Conservation (phyloP, 2,113 vertebrate species). For the Oriolus oriolus region DNA sequence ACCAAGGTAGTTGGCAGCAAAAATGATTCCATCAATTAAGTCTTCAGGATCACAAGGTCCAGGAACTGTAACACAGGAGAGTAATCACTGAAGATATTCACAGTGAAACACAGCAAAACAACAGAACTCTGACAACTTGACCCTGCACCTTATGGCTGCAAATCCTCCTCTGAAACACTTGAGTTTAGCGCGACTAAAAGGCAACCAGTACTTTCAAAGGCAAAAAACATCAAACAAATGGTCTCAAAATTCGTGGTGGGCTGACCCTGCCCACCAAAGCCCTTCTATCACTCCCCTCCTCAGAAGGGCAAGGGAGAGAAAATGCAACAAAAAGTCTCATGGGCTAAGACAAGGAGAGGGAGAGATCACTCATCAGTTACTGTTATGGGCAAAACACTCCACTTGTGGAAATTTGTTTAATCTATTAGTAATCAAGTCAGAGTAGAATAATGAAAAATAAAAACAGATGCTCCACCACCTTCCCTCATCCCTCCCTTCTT, state of each 20-base stretch:
- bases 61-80: slow-evolving; percentile 80
- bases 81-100: background rate
- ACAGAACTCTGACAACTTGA: background rate
- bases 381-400: background rate
- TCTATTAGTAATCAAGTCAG: background rate
- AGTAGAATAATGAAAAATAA: background rate
- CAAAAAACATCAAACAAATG: background rate
- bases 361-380: background rate
- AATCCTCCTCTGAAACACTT: background rate
- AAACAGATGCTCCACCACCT: background rate
- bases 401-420: background rate
- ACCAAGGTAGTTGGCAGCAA: slow-evolving; percentile 96
- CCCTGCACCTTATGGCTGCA: background rate
- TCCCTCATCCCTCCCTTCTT: background rate
- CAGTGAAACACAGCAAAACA: background rate
- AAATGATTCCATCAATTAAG: slow-evolving; percentile 96
- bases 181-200: background rate
- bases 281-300: background rate
- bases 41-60: slow-evolving; percentile 98
- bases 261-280: background rate
- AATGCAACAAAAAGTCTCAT: rapidly evolving
- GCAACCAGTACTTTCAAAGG: background rate
- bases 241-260: background rate
- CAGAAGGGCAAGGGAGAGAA: background rate
- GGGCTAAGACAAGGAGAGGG: background rate